Evolutionary conservation across 2,888 invertebrate species (phyloP), one percentile per base, ranked within the genome.

Genomic region (Tetropium fuscum): DNA sequence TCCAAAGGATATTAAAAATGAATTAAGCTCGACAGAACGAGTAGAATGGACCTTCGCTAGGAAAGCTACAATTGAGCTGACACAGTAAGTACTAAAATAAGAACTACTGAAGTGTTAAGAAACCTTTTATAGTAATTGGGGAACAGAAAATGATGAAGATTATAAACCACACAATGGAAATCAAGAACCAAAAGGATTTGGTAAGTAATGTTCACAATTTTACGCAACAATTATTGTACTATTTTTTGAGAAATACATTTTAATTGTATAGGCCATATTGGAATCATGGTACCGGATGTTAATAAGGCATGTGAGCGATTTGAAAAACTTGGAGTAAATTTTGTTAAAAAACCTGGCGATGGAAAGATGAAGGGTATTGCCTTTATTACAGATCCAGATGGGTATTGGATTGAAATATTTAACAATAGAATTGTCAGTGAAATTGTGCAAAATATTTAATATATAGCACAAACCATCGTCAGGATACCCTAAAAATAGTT

Each of bases 301-400:
- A 88, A 94, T 43, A 87, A 86, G 15, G 97, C 97, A 6, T 97
- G 96, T 78, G 90, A 90, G 72, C 78, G 84, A 71, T 97, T 98
- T 78, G 94, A 96, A 75, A 85, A 90, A 66, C 84, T 90, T 55
- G 93, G 92, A 0, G 96, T 97, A 2, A 90, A 92, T 62, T 98
- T 97, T 80, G 86, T 95, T 1, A 98, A 97, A 79, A 90, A 88
- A 66, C 96, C 95, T 0, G 88, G 92, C 73, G 97, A 95, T 72
- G 95, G 95, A 0, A 94, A 92, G 78, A 96, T 97, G 95, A 95
- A 93, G 80, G 95, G 95, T 0, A 83, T 97, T 41, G 97, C 97
- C 1, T 97, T 97, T 79, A 94, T 97, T 58, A 92, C 94, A 72
- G 97, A 97, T 80, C 97, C 97, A 0, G 97, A 97, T 79, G 97